Evolutionary conservation across 2,888 invertebrate genomes (phyloP), one percentile per base, ranked within the genome.

Genomic region (Cryptus armator): DNA sequence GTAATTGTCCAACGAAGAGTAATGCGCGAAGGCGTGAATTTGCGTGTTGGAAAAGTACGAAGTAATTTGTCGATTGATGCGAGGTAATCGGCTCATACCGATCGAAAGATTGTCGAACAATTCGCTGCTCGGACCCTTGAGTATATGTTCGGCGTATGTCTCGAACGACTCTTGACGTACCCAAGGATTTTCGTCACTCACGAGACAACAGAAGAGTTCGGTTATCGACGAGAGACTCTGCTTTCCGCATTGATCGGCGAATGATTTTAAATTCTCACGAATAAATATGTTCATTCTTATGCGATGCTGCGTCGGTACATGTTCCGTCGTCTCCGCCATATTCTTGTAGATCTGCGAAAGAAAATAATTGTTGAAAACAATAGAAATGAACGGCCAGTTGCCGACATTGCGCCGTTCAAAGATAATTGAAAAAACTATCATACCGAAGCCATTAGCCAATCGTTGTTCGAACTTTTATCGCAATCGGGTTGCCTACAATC

Each of bases 111-210:
- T 87, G 0, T 89, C 86, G 3, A 93, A 87, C 0, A 93, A 78
- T 6, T 91, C 87, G 3, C 89, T 88, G 44, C 91, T 91, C 0
- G 89, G 87, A 12, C 91, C 90, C 0, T 80, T 78, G 3, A 90
- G 89, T 5, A 91, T 90, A 4, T 92, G 85, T 3, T 89, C 46
- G 51, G 92, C 90, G 71, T 93, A 93, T 14, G 90, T 90, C 48
- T 93, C 93, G 7, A 93, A 86, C 0, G 91, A 91, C 67, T 93
- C 92, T 68, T 93, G 92, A 12, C 86, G 87, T 0, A 93, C 89
- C 87, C 89, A 90, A 0, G 90, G 88, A 75, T 90, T 87, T 0
- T 88, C 84, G 44, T 92, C 91, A 56, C 89, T 89, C 3, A 93
- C 43, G 14, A 93, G 78, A 4, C 74, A 84, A 72, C 89, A 89